phyloP scores from a whole-genome alignment of 23 tunicate species.

The Ascidia mentula region DNA sequence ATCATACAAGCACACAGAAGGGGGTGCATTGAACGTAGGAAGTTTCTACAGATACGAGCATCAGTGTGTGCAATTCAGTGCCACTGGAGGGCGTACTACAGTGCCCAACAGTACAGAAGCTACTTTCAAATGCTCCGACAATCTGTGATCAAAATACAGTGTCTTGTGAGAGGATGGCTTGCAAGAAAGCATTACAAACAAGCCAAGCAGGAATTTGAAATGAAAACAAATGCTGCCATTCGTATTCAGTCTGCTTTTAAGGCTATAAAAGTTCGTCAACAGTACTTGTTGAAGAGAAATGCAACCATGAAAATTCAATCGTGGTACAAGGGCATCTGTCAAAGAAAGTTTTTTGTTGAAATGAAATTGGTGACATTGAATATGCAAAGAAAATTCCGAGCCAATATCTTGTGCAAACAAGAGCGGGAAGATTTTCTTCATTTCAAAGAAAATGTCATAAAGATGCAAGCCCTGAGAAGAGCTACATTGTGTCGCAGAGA shows the following conservation, averaged over 20 bases:
- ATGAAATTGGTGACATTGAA: background rate
- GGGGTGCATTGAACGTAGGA: background rate
- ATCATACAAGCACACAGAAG: slow-evolving; percentile 4
- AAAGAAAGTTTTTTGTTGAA: background rate
- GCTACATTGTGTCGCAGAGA: background rate
- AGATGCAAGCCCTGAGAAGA: background rate
- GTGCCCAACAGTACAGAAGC: background rate
- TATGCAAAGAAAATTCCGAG: background rate
- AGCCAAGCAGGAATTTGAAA: too few relatives aligned
- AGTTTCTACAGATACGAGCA: background rate
- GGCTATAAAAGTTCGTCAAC: too few relatives aligned
- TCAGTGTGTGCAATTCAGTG: slow-evolving; percentile 14
- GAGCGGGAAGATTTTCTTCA: background rate
- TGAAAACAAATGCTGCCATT: too few relatives aligned
- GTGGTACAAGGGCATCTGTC: background rate
- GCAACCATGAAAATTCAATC: background rate
- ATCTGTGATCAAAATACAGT: slow-evolving; percentile 17
- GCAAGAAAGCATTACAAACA: background rate
- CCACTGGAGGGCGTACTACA: background rate
- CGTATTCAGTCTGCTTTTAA: too few relatives aligned
- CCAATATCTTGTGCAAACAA: background rate
- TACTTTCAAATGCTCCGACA: slow-evolving; percentile 8
- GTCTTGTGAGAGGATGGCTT: background rate
- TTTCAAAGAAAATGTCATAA: background rate
- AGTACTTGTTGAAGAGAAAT: background rate